These are phyloP conservation scores for Loriculus beryllinus DNA, from an alignment of 2,797 vertebrate genomes.

Conservation along the genomic window DNA sequence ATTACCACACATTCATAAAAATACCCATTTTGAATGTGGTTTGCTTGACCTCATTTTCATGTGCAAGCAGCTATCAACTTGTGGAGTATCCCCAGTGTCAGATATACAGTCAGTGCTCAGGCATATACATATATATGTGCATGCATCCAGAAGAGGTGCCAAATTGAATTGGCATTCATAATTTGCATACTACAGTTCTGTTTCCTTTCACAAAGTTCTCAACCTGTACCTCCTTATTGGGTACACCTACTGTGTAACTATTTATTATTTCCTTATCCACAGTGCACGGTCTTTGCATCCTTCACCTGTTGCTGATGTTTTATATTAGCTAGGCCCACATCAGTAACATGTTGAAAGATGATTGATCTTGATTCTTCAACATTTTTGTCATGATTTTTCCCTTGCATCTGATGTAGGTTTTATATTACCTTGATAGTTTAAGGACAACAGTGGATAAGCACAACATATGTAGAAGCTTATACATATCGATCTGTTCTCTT, in stretches of 20 bases:
- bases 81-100: background rate
- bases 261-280: background rate
- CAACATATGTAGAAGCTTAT: background rate
- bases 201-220: background rate
- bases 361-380: background rate
- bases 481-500: background rate
- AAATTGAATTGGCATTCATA: background rate
- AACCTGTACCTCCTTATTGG: background rate
- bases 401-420: background rate
- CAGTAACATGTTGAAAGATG: background rate
- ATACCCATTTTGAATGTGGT: rapidly evolving
- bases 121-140: background rate
- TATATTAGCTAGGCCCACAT: background rate
- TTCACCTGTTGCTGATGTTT: background rate
- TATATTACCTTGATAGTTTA: background rate
- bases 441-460: background rate
- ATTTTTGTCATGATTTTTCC: background rate
- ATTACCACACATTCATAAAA: background rate
- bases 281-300: background rate
- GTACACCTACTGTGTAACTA: background rate
- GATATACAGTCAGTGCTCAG: background rate
- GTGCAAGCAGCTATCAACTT: background rate
- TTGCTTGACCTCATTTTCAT: background rate
- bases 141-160: background rate
- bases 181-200: rapidly evolving